Evolutionary conservation across 92 coral and sea anemone genomes (phyloP), one percentile per base, ranked within the genome.

Genomic region (Bergia puertoricense): DNA sequence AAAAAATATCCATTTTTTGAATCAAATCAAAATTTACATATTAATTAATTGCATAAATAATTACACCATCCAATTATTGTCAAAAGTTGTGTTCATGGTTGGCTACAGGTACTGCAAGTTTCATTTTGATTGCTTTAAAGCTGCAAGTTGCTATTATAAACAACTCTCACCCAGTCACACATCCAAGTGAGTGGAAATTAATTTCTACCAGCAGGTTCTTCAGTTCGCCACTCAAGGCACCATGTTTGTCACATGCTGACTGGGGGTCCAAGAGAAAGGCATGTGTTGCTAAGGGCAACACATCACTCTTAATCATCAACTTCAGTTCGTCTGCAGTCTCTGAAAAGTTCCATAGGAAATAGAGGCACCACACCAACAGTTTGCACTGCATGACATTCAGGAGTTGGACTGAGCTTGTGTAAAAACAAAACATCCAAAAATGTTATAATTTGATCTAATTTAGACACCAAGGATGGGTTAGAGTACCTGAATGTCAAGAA

Each of bases 291-390:
- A 94, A 71, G 51, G 90, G 90, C 23, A 95, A 90, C 22, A 93
- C 92, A 85, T 85, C 91, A 85, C 85, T 90, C 48, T 88, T 85
- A 43, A 90, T 74, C 79, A 89, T 92, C 82, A 95, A 76, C 88
- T 65, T 82, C 73, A 94, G 96, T 77, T 95, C 98, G 37, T 89
- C 86, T 39, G 86, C 84, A 8, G 91, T 91, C 69, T 95, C 98
- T 2, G 88, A 87, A 79, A 92, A 95, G 85, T 93, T 92, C 98
- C 98, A 95, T 79, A 95, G 92, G 62, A 89, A 90, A 51, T 54
- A 36, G 45, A 93, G 89, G 68, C 98, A 95, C 40, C 85, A 77
- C 8, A 86, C 40, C 74, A 93, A 91, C 81, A 95, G 88, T 8
- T 43, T 68, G 10, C 67, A 83, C 48, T 95, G 94, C 40, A 67